Conservation (phyloP, 1,140 invertebrate species). For the Habropoda laboriosa region DNA sequence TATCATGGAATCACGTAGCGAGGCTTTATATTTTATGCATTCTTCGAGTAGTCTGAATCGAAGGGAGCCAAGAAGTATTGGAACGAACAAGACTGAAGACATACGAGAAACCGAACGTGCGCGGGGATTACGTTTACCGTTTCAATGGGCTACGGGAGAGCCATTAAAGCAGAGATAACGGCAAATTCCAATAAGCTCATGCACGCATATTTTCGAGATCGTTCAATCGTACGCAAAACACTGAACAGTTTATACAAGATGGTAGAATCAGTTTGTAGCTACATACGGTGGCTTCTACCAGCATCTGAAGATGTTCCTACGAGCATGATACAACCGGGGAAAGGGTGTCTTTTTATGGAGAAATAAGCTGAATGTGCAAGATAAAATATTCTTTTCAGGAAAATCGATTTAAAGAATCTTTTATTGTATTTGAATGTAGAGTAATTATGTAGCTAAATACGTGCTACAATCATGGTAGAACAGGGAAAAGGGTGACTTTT, state of each 20-base stretch:
- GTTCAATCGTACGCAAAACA: not conserved
- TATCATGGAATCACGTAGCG: slow-evolving; percentile 42
- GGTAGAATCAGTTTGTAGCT: too few relatives aligned
- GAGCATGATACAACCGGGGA: too few relatives aligned
- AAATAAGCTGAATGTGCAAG: too few relatives aligned
- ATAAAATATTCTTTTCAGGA: too few relatives aligned
- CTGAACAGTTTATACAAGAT: not conserved
- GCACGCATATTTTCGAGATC: not conserved
- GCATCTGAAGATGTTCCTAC: too few relatives aligned
- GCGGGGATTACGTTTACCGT: slow-evolving; percentile 35
- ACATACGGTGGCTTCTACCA: too few relatives aligned
- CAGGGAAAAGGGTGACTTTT: too few relatives aligned
- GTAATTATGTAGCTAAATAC: too few relatives aligned
- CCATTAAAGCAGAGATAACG: slow-evolving; percentile 42
- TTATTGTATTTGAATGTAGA: too few relatives aligned
- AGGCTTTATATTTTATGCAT: slow-evolving; percentile 67
- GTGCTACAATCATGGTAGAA: too few relatives aligned
- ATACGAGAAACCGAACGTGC: slow-evolving; percentile 27
- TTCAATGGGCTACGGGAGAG: slow-evolving; percentile 34
- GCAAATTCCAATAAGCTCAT: not conserved
- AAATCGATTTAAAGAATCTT: too few relatives aligned
- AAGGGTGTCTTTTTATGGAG: too few relatives aligned
- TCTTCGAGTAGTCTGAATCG: slow-evolving; percentile 39
- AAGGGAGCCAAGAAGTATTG: slow-evolving; percentile 14
- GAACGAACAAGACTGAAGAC: slow-evolving; percentile 55